These are phyloP conservation scores for Ctenopoma kingsleyae DNA, from an alignment of 2,797 vertebrate genomes.

Conservation along the genomic window DNA sequence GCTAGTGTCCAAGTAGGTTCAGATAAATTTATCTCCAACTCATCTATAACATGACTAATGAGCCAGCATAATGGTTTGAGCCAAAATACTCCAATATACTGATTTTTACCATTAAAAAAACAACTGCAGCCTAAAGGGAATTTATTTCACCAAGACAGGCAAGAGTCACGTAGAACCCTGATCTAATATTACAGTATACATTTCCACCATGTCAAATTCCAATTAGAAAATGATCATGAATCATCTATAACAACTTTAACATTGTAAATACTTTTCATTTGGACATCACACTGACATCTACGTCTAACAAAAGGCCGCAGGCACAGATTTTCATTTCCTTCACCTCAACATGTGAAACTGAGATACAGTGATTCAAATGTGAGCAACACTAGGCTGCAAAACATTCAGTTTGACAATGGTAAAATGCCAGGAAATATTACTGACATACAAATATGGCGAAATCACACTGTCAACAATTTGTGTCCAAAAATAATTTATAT, in stretches of 20 bases:
- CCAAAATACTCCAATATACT: conserved; percentile 3
- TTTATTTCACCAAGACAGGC: conserved; percentile 1
- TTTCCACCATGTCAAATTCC: background rate
- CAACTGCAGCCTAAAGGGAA: conserved; percentile 6
- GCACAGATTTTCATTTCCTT: conserved; percentile 20
- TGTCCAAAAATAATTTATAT: conserved; percentile 33
- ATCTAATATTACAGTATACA: background rate
- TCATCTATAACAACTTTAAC: background rate
- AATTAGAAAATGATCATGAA: background rate
- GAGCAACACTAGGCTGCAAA: conserved; percentile 27
- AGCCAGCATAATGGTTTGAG: conserved; percentile 17
- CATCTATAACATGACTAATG: conserved; percentile 26
- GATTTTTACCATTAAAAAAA: background rate
- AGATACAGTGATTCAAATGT: conserved; percentile 25
- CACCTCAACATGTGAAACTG: conserved; percentile 45
- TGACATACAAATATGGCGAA: conserved; percentile 55
- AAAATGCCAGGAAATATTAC: conserved; percentile 44
- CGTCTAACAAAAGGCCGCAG: conserved; percentile 21
- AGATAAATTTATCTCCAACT: conserved; percentile 2
- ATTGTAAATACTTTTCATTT: background rate
- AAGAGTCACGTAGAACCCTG: conserved; percentile 4
- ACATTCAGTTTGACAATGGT: conserved; percentile 45
- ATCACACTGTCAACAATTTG: conserved; percentile 36
- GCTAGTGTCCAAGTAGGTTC: conserved; percentile 3
- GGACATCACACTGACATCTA: conserved; percentile 12